Base-by-base conservation (phyloP, 2,888 invertebrate genomes). In the Sinodicranocentrus sp. region DNA sequence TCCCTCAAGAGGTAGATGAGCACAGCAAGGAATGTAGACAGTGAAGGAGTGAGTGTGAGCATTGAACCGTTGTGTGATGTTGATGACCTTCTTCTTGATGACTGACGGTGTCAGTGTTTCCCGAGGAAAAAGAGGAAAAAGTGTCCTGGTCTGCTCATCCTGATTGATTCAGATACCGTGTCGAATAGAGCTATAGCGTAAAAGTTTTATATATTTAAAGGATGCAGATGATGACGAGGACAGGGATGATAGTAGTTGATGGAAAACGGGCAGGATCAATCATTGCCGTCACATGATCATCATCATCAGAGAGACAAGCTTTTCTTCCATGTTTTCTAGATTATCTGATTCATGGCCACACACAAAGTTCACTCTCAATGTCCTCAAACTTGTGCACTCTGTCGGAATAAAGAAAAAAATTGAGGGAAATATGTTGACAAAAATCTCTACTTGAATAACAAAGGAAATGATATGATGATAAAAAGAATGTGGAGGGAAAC, bases 1-100 rank as follows among this genome's bases (percentile, higher is more conserved):
- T 33, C 33, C 33, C 33, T 33, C 33, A 3, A 33, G 33, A 33
- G n/a, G 2, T 48, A 48, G 48, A 52, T n/a, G n/a, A 52, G 2
- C n/a, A 52, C 1, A 17, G 52, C 52, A n/a, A 48, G 3, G 17
- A n/a, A 17, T 52, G 19, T 52, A 8, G 17, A 52, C n/a, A 17
- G 19, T 19, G 17, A 57, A 13, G 17, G 25, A 57, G 15, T 6
- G 23, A 15, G 25, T 1, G 8, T 71, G 71, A 71, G 63, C 63
- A 79, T 63, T 71, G 79, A 79, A 79, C 79, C 71, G 63, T 71
- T 71, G 63, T 71, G 48, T 65, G 65, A 79, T 71, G 79, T 63
- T 79, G 71, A 79, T 79, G 71, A 79, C 79, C 79, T 79, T 71
- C 71, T 52, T 63, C 63, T 39, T 33, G 79, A 79, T 79, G 71